A percentile compares a stretch with the other conserved stretches of the same genome.
Evolutionary conservation across 1,140 invertebrate genomes (phyloP).

Genomic region (Daktulosphaira vitifoliae): DNA sequence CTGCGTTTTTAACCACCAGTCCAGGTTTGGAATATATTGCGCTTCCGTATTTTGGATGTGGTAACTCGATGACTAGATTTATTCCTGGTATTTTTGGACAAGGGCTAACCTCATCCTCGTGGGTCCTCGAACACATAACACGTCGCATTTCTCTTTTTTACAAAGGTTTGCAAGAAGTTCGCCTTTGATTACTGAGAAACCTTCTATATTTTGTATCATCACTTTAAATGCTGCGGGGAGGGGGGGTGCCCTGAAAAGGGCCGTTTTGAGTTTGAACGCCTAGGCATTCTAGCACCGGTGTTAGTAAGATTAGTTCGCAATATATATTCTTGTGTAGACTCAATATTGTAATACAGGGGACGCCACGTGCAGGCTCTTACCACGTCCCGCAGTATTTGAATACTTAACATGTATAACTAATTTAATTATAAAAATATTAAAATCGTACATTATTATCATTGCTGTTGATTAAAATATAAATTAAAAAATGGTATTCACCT

Average conservation of each 20-base stretch:
- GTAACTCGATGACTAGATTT: constrained; percentile 3
- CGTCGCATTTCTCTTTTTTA: constrained; percentile 9
- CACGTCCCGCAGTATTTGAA: no score
- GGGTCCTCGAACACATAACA: constrained; percentile 16
- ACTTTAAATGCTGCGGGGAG: neutral
- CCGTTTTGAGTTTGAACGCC: constrained; percentile 1
- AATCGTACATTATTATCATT: no score
- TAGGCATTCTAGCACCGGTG: no score
- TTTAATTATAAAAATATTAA: no score
- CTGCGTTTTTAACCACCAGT: neutral
- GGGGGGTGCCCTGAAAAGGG: constrained; percentile 1
- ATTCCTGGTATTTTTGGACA: constrained; percentile 9
- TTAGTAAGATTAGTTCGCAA: no score
- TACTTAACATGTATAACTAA: no score
- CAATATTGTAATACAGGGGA: no score
- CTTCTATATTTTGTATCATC: constrained; percentile 13
- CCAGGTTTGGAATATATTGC: constrained; percentile 17
- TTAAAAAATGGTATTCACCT: no score
- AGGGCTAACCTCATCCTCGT: neutral
- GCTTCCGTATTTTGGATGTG: constrained; percentile 1
- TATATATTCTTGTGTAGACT: no score
- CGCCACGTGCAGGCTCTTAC: no score
- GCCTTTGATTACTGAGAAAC: constrained; percentile 9
- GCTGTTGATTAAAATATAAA: no score
- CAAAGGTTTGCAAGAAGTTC: constrained; percentile 22